Base-by-base conservation (phyloP, 2,113 vertebrate genomes). In the Fukomys damarensis region DNA sequence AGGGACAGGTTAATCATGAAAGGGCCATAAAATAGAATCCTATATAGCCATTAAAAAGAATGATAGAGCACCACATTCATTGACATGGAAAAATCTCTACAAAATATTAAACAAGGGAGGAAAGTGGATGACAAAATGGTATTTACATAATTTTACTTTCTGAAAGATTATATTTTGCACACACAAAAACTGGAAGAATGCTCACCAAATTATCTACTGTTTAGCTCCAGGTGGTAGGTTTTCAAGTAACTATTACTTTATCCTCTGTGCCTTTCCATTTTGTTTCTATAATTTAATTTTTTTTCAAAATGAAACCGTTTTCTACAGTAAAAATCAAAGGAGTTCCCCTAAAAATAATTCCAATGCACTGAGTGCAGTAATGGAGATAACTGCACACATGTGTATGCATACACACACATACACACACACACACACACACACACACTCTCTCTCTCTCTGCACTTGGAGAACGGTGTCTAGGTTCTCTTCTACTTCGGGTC, bases 1-100 rank as follows among this genome's bases (percentile, higher is more conserved):
- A 91, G 83, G 83, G 91, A 95, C 92, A 91, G 89, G 93, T 93
- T 95, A 97, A 97, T 97, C 92, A 96, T 35, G 80, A 90, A 93
- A 89, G 5, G 49, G 89, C 56, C 81, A 91, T 70, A 84, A 70
- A 95, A 90, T 65, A 94, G 93, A 96, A 68, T 89, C 58, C 79
- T 87, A 85, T 81, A 43, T 26, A 65, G 84, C 92, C 93, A 94
- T 97, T 97, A 91, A 80, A 94, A 97, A 96, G 96, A 93, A 46
- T 89, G 54, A 96, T 72, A 68, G 9, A 65, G 52, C 30, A 20
- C 84, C 43, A 5, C 8, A 68, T 68, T 92, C 83, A 93, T 2
- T 92, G 96, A 89, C 52, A 56, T n/a, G 35, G 61, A 94, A 95
- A 97, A 43, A 91, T 85, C 72, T 16, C 70, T 28, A 63, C 19